These are phyloP conservation scores for Semotilus atromaculatus DNA, from an alignment of 2,797 vertebrate species.

Conservation along the genomic window DNA sequence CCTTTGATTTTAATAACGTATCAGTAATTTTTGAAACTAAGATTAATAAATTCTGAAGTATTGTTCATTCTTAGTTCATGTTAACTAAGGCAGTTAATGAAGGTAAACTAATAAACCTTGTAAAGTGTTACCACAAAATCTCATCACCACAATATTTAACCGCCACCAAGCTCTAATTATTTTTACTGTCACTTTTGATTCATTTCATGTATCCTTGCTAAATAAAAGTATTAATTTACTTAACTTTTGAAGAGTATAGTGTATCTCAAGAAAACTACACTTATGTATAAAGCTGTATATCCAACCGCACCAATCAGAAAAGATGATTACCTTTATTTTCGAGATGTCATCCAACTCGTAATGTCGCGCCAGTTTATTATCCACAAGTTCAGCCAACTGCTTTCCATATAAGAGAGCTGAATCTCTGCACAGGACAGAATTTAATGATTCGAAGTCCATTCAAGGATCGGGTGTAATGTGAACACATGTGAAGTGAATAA, in stretches of 20 bases:
- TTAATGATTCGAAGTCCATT: not conserved
- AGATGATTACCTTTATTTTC: conserved; percentile 86
- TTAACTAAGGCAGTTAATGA: no score
- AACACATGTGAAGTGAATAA: not conserved
- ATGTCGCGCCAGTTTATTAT: conserved; percentile 84
- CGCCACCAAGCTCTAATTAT: not conserved
- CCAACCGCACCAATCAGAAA: not conserved
- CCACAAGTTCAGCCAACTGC: conserved; percentile 88
- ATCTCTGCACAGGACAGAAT: conserved; percentile 76
- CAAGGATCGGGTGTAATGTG: not conserved
- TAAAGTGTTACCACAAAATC: no score
- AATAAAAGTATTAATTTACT: not conserved
- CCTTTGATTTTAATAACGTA: no score
- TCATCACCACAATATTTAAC: not conserved
- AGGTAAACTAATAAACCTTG: no score
- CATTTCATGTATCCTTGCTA: not conserved
- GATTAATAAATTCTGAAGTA: no score
- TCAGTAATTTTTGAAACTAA: no score
- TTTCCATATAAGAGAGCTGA: conserved; percentile 82
- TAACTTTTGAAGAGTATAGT: not conserved
- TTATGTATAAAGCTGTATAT: not conserved
- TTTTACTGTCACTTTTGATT: not conserved
- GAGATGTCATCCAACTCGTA: conserved; percentile 86
- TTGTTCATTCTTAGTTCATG: no score
- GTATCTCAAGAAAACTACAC: not conserved